Base-by-base conservation (phyloP, 2,113 vertebrate genomes). In the Rallus limicola region DNA sequence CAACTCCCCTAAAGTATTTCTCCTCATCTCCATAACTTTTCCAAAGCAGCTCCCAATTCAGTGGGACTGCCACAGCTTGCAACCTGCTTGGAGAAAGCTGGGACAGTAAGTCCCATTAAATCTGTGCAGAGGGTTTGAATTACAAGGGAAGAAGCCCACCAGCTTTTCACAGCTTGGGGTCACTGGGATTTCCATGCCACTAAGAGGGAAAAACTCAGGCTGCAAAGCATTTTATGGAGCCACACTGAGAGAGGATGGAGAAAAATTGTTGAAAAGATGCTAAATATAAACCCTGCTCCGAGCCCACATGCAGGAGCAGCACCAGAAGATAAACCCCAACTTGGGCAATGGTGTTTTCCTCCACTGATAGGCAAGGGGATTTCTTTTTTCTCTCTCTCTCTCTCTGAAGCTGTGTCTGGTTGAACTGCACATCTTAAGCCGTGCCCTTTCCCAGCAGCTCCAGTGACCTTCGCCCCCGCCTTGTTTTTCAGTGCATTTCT, bases 51-150 rank as follows among this genome's bases (percentile, higher is more conserved):
- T 71, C 68, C n/a, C 26, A 34, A 9, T 1, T 1, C 13, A 24
- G 55, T 16, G 12, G 1, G 1, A 48, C 40, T 0, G 1, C 50
- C 0, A 0, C 6, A 1, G 44, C 28, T 56, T 10, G 1, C 14
- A 24, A 17, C 34, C 10, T 36, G 18, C 0, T 0, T 16, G 62
- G 56, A 34, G 56, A 48, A 55, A 2, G 8, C 23, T 5, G 1
- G 40, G 25, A 7, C 25, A 40, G 33, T 12, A 26, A 72, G 7
- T 7, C 31, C 1, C 0, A 1, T 28, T 40, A 9, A 59, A 23
- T 20, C 75, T 16, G 3, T 6, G n/a, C 78, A 48, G 65, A 48
- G n/a, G 24, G 40, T n/a, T 85, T 48, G 40, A 38, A 38, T 58
- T 6, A 31, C 26, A 28, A 64, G 53, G 38, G 24, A 5, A 50